Conservation (phyloP, 2,113 vertebrate species). For the Orthonyx spaldingii region DNA sequence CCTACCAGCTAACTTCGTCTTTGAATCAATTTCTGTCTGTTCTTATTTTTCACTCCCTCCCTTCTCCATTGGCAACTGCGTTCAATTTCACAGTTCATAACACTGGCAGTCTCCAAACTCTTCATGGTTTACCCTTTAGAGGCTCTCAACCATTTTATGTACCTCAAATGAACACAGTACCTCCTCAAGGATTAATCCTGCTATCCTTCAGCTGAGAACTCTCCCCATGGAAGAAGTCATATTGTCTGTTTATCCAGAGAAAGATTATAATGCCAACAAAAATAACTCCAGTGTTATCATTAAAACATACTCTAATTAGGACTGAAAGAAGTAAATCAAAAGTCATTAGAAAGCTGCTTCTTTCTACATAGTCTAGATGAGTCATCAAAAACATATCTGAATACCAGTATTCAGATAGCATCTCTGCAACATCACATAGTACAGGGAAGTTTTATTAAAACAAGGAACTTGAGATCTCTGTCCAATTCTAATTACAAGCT, state of each 20-base stretch:
- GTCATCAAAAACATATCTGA: not conserved
- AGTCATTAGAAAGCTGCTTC: not conserved
- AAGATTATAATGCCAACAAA: not conserved
- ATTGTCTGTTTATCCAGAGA: not conserved
- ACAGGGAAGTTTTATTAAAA: not conserved
- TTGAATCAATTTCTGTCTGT: not conserved
- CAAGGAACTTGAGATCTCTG: not conserved
- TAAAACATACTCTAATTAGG: not conserved
- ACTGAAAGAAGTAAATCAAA: not conserved
- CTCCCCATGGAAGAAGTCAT: not conserved
- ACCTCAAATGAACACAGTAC: not conserved
- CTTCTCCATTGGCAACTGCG: not conserved
- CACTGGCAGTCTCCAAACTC: not conserved
- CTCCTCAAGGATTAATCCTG: not conserved
- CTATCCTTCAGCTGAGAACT: not conserved
- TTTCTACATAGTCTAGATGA: not conserved
- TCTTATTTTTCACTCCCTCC: not conserved
- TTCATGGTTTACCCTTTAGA: not conserved
- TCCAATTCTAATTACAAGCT: slow-evolving; percentile 27
- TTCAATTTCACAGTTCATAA: not conserved
- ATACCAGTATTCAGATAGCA: not conserved
- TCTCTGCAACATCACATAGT: not conserved
- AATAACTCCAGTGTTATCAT: not conserved
- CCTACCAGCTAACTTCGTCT: not conserved
- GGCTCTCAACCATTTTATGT: not conserved